Conservation (phyloP, 2,113 vertebrate species). For the Todiramphus chloris region DNA sequence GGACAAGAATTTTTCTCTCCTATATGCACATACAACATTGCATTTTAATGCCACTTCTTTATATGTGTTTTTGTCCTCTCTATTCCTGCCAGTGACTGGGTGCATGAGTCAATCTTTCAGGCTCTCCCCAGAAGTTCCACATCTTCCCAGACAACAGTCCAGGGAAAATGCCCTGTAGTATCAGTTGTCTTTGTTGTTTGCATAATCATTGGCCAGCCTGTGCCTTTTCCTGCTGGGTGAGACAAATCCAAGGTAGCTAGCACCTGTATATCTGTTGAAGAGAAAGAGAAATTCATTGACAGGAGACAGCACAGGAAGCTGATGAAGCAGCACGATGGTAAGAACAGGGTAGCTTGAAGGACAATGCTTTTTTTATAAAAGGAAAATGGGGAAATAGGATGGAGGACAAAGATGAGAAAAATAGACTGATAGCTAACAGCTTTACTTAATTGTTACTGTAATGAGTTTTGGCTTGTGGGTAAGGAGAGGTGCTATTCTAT, state of each 20-base stretch:
- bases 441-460: slow-evolving; percentile 25
- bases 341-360: neutral
- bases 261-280: neutral
- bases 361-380: neutral
- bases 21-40: neutral
- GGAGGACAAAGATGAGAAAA: neutral
- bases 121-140: neutral
- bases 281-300: neutral
- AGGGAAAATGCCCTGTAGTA: neutral
- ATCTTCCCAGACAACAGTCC: neutral
- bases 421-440: neutral
- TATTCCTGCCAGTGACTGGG: neutral
- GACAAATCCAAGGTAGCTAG: neutral
- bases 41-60: slow-evolving; percentile 6
- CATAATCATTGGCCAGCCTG: neutral
- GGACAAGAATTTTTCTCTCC: neutral
- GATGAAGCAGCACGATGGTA: neutral
- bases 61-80: neutral
- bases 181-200: neutral
- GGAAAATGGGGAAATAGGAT: neutral
- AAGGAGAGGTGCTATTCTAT: neutral
- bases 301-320: neutral
- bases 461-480: neutral
- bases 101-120: neutral
- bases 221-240: neutral